A percentile compares a stretch with the other conserved stretches of the same genome.
Conservation (phyloP, 2,113 vertebrate genomes). For the Barbus barbus region DNA sequence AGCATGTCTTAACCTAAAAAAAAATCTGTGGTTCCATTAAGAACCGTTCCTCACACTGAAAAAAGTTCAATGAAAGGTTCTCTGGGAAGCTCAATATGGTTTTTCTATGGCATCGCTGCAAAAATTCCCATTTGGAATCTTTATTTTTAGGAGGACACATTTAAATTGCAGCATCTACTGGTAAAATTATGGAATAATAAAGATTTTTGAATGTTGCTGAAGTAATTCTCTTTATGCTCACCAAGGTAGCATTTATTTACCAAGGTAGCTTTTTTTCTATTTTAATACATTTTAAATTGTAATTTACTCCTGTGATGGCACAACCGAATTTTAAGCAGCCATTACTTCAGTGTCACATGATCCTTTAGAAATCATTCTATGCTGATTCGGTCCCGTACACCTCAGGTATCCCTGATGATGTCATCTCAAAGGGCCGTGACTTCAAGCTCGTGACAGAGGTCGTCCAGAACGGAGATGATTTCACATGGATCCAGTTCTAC, state of each 20-base stretch:
- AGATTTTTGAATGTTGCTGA: background rate
- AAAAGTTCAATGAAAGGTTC: too few relatives aligned
- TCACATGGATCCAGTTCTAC: constrained; percentile 85
- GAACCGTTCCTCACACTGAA: too few relatives aligned
- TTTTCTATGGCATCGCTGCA: background rate
- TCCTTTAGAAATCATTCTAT: background rate
- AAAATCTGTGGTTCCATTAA: too few relatives aligned
- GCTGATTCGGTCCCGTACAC: background rate
- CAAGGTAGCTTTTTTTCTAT: too few relatives aligned
- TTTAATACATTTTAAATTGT: too few relatives aligned
- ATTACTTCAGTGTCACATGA: background rate
- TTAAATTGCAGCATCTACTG: background rate
- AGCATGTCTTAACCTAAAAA: too few relatives aligned
- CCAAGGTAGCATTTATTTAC: too few relatives aligned
- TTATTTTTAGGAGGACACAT: background rate
- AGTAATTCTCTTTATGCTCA: too few relatives aligned
- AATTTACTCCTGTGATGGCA: too few relatives aligned
- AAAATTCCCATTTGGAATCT: background rate
- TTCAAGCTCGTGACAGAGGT: constrained; percentile 89
- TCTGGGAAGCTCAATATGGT: too few relatives aligned
- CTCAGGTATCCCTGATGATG: constrained; percentile 82
- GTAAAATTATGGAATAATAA: background rate
- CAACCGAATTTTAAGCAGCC: background rate
- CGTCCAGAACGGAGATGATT: constrained; percentile 82
- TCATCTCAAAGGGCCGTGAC: constrained; percentile 80